Evolutionary conservation across 2,113 vertebrate species (phyloP).

Genomic region (Pteronura brasiliensis): DNA sequence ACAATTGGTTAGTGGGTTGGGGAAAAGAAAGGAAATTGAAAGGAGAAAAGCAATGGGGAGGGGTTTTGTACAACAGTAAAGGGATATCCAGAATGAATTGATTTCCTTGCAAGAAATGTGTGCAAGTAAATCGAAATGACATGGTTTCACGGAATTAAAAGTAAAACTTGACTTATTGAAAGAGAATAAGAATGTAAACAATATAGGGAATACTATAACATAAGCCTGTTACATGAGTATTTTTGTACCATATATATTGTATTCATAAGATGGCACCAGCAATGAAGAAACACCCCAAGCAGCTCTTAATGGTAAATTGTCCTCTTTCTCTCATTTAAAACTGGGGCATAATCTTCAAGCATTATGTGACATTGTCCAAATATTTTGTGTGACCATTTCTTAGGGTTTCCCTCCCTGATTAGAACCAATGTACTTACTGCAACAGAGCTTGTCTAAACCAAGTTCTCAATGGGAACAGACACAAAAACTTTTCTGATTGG

Average conservation of each 20-base stretch:
- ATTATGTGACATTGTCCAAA: not conserved
- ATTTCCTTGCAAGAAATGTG: slow-evolving; percentile 11
- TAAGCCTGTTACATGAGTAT: not conserved
- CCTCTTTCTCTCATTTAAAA: slow-evolving; percentile 28
- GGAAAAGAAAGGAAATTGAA: not conserved
- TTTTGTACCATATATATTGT: slow-evolving; percentile 5
- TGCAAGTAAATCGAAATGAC: slow-evolving; percentile 51
- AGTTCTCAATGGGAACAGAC: not conserved
- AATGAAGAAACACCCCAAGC: slow-evolving; percentile 41
- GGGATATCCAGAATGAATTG: not conserved
- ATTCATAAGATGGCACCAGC: slow-evolving; percentile 27
- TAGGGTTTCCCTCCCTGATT: not conserved
- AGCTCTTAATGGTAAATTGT: slow-evolving; percentile 27
- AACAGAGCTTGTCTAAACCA: not conserved
- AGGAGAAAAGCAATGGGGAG: not conserved
- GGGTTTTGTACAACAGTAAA: not conserved
- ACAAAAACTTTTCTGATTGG: not conserved
- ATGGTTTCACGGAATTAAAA: slow-evolving; percentile 40
- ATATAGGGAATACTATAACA: not conserved
- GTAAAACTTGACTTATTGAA: slow-evolving; percentile 47
- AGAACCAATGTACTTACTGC: not conserved
- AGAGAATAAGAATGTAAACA: slow-evolving; percentile 46
- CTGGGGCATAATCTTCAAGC: not conserved
- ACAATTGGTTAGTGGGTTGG: not conserved
- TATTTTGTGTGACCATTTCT: slow-evolving; percentile 26